Evolutionary conservation across 2,888 invertebrate species (phyloP), one percentile per base, ranked within the genome.

Genomic region (Heteromyza rotundicornis): DNA sequence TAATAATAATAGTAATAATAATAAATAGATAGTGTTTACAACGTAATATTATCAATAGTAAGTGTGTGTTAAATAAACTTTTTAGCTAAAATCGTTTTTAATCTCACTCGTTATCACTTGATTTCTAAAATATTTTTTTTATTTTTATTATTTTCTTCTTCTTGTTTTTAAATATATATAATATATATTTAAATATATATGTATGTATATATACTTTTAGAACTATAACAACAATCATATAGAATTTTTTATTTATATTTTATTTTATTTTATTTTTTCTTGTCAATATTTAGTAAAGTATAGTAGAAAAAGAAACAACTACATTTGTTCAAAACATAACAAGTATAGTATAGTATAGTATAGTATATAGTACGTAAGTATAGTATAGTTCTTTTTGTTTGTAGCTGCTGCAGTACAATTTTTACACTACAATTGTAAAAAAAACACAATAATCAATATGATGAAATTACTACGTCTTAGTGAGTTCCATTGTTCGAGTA

Each of bases 81-180:
- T n/a, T 73, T 70, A 72, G 76, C 74, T 80, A 79, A 79, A 80
- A 79, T 79, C 80, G 79, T 75, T 71, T 77, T 78, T 76, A 80
- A 81, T 81, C 80, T 81, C 80, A 81, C 80, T 81, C 80, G 72
- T 78, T 81, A 82, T 81, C 81, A 80, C 80, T 81, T 79, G 78
- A 72, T 72, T 77, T 72, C 70, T 62, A 56, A 35, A 24, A 55
- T 51, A 50, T 32, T 55, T 62, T 78, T 69, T 56, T 51, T 44
- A 53, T 47, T 16, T 62, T 20, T 35, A 40, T 63, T 59, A 63
- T 36, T 50, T 51, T 67, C 67, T 71, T 51, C 66, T 65, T 64
- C 63, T 63, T 61, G 67, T 59, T 53, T 65, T 60, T 61, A n/a
- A 55, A 67, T 66, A 66, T 65, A 68, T 70, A 65, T 63, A 64